These are phyloP conservation scores for Hydrochoerus hydrochaeris DNA, from an alignment of 2,113 vertebrate genomes.

Conservation along the genomic window DNA sequence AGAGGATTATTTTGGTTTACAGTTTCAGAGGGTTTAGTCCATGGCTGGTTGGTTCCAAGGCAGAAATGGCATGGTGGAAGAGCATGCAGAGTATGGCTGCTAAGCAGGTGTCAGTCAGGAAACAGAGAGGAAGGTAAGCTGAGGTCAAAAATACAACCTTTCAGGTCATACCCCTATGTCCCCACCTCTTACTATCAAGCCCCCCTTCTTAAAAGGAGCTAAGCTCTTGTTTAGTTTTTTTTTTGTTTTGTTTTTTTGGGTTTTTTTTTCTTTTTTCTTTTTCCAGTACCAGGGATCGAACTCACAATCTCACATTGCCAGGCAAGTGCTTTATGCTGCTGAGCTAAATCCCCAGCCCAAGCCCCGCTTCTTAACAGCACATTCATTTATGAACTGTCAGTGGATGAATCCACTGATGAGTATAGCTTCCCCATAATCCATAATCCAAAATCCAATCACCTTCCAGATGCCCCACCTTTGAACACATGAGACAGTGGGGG, in stretches of 20 bases:
- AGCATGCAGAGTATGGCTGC: background rate
- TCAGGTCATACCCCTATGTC: background rate
- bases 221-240: too few relatives aligned
- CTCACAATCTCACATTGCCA: too few relatives aligned
- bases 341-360: too few relatives aligned
- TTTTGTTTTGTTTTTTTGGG: too few relatives aligned
- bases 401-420: background rate
- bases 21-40: background rate
- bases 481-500: background rate
- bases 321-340: too few relatives aligned
- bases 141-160: background rate
- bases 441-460: background rate
- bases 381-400: background rate
- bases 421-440: background rate
- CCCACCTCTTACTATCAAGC: background rate
- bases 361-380: background rate
- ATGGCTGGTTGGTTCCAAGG: background rate
- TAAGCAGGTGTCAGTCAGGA: background rate
- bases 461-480: background rate
- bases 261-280: too few relatives aligned
- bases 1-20: background rate
- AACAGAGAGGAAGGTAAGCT: background rate
- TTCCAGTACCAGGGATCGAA: too few relatives aligned
- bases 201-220: background rate
- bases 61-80: background rate